A percentile compares a stretch with the other conserved stretches of the same genome.
phyloP scores from a whole-genome alignment of 2,888 invertebrate species.

The Prenolepis imparis region DNA sequence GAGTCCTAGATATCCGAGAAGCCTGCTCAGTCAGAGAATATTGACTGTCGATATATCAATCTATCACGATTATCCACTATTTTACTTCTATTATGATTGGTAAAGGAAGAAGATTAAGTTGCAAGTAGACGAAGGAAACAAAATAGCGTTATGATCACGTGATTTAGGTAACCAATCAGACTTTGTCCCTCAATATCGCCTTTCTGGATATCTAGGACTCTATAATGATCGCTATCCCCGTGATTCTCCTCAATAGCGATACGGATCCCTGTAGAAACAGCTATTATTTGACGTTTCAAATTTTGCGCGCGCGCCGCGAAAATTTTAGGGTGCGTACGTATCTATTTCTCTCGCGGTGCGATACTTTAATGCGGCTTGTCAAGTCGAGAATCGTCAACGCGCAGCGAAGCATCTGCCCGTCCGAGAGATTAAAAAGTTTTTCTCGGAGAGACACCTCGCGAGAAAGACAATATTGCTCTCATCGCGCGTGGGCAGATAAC shows the following conservation, averaged over 20 bases:
- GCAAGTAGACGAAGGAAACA: no score
- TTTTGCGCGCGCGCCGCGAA: neutral
- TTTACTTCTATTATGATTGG: no score
- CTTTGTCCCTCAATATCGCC: no score
- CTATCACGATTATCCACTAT: no score
- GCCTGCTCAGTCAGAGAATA: no score
- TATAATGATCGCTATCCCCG: neutral
- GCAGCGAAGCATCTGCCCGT: conserved; percentile 64
- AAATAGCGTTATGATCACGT: no score
- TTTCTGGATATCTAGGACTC: no score
- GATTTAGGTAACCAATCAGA: no score
- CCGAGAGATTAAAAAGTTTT: conserved; percentile 70
- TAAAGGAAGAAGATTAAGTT: no score
- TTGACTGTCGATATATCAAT: no score
- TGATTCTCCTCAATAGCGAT: conserved; percentile 24
- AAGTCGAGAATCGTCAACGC: conserved; percentile 65
- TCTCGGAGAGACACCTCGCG: conserved; percentile 49
- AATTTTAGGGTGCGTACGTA: neutral
- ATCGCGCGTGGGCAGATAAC: conserved; percentile 49
- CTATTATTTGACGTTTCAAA: conserved; percentile 32
- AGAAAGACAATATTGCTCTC: conserved; percentile 63
- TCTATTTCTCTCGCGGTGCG: no score
- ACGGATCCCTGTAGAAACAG: neutral
- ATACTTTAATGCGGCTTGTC: conserved; percentile 40
- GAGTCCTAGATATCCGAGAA: no score